phyloP scores from a whole-genome alignment of 1,140 invertebrate species.

The Aricia agestis region DNA sequence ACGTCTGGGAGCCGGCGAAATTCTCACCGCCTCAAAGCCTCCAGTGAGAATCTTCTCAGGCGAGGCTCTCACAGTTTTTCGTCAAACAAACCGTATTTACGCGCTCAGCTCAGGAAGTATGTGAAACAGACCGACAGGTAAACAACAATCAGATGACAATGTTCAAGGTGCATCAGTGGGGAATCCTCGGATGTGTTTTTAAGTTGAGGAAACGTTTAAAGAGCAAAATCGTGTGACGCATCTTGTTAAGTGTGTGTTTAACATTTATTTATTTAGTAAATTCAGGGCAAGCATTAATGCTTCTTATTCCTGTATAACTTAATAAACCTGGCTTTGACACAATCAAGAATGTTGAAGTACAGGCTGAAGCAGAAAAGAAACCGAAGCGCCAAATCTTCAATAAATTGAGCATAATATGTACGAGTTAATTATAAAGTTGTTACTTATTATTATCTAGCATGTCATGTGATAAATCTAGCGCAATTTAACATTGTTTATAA shows the following conservation, averaged over 20 bases:
- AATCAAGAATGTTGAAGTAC: too few species aligned
- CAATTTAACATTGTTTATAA: not conserved
- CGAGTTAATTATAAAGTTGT: not conserved
- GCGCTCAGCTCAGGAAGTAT: not conserved
- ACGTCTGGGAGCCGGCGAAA: not conserved
- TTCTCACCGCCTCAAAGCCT: not conserved
- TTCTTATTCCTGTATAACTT: too few species aligned
- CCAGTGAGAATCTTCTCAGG: conserved; percentile 9
- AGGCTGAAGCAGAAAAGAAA: too few species aligned
- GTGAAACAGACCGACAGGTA: not conserved
- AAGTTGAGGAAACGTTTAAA: too few species aligned
- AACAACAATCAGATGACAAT: not conserved
- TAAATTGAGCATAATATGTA: not conserved
- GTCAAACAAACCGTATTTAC: conserved; percentile 2
- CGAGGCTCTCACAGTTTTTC: conserved; percentile 5
- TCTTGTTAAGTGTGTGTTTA: too few species aligned
- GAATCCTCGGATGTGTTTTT: too few species aligned
- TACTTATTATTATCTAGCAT: not conserved
- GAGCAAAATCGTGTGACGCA: too few species aligned
- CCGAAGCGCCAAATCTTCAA: too few species aligned
- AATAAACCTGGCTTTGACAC: too few species aligned
- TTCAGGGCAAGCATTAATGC: too few species aligned
- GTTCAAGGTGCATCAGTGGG: not conserved
- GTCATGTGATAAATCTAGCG: not conserved
- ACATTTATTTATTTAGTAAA: too few species aligned